phyloP scores from a whole-genome alignment of 2,797 vertebrate species.

The Lutjanus argentimaculatus region DNA sequence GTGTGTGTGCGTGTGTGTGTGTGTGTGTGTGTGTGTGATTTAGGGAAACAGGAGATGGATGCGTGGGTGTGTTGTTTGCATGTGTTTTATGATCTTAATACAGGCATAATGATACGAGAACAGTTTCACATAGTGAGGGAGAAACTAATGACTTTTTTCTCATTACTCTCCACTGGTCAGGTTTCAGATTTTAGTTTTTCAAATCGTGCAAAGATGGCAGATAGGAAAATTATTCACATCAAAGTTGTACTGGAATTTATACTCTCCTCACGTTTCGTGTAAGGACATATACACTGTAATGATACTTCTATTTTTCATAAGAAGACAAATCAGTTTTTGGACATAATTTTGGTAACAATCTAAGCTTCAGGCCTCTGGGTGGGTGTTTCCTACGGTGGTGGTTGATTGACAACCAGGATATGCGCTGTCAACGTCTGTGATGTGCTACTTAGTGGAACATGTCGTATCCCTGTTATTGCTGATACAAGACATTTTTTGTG shows the following conservation, averaged over 20 bases:
- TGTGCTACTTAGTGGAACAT: neutral
- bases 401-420: neutral
- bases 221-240: conserved; percentile 26
- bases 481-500: too few species aligned
- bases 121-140: conserved; percentile 17
- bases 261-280: neutral
- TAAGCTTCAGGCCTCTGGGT: neutral
- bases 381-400: neutral
- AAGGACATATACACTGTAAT: neutral
- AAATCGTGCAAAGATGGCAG: conserved; percentile 14
- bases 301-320: neutral
- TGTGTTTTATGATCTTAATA: conserved; percentile 58
- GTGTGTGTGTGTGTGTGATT: conserved; percentile 18
- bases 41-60: conserved; percentile 7
- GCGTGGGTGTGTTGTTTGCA: conserved; percentile 50
- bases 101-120: conserved; percentile 37
- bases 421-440: neutral
- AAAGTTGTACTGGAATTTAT: neutral
- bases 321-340: neutral
- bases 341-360: neutral
- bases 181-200: conserved; percentile 22
- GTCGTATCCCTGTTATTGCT: too few species aligned
- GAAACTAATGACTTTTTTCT: conserved; percentile 45
- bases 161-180: conserved; percentile 47
- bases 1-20: conserved; percentile 15